phyloP scores from a whole-genome alignment of 2,113 vertebrate species.

The Proteles cristata region DNA sequence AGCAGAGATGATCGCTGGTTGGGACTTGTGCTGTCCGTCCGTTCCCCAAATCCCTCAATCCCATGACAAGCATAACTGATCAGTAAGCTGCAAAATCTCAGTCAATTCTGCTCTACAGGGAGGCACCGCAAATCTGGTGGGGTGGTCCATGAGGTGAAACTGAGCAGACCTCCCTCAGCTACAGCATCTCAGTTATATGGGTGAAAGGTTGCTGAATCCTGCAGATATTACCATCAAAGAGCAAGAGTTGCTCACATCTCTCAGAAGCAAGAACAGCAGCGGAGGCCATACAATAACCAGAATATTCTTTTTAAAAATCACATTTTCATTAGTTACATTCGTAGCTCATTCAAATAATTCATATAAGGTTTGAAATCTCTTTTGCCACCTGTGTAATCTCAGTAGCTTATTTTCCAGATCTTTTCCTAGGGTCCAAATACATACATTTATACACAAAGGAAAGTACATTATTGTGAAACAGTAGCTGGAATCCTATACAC shows the following conservation, averaged over 20 bases:
- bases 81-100: not conserved
- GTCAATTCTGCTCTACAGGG: too few relatives aligned
- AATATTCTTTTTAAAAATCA: not conserved
- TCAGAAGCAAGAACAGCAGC: not conserved
- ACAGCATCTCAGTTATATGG: not conserved
- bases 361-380: not conserved
- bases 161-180: not conserved
- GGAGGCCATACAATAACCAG: not conserved
- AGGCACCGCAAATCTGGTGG: not conserved
- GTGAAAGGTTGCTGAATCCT: not conserved
- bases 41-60: rapidly evolving
- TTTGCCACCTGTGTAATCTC: not conserved
- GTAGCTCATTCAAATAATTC: not conserved
- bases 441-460: not conserved
- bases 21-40: rapidly evolving
- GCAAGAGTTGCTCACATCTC: not conserved
- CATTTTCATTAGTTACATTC: not conserved
- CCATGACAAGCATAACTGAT: not conserved
- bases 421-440: not conserved
- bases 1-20: not conserved
- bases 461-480: not conserved
- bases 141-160: not conserved
- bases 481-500: not conserved
- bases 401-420: not conserved
- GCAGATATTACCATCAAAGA: not conserved